Evolutionary conservation across 2,797 vertebrate genomes (phyloP), one percentile per base, ranked within the genome.

Genomic region (Chiroxiphia lanceolata): DNA sequence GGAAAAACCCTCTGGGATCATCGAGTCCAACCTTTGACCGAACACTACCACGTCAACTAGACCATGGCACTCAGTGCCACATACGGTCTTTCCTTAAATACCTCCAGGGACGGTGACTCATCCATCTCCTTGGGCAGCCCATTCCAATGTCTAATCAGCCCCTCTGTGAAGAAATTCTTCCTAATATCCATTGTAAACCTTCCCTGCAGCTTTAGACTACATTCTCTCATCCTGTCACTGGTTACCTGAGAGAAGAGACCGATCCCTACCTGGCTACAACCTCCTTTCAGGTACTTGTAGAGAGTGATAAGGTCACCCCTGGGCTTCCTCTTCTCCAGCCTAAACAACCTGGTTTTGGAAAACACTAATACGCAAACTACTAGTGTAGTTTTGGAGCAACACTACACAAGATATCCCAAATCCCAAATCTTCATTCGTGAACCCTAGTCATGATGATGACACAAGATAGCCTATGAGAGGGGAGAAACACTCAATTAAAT

Each of bases 251-350:
- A 59, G 68, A 50, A 44, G 69, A 64, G 29, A 13, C 50, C 9
- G 15, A 5, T 20, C n/a, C 31, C 51, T 25, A 25, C 31, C n/a
- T 38, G 38, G 59, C 26, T 57, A 4, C 33, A 10, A 2, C 26
- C 13, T 56, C 44, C 21, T 57, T 44, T 36, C 22, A 25, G 51
- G 13, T 45, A 61, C n/a, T 6, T n/a, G 38, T 10, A 31, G 16
- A 40, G n/a, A 60, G 25, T 0, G 0, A 4, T 10, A 22, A 74
- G 11, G 38, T 67, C 40, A 31, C n/a, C 8, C 25, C 25, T 17
- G 40, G 61, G 19, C n/a, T 14, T 68, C n/a, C 16, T n/a, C 10
- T 56, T 56, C 54, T 3, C 4, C 4, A 26, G 31, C 17, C 40
- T 60, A 19, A 68, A 48, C 47, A 53, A 27, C 34, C 47, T 11